Evolutionary conservation across 1,140 invertebrate species (phyloP).

Genomic region (Oppia nitens): DNA sequence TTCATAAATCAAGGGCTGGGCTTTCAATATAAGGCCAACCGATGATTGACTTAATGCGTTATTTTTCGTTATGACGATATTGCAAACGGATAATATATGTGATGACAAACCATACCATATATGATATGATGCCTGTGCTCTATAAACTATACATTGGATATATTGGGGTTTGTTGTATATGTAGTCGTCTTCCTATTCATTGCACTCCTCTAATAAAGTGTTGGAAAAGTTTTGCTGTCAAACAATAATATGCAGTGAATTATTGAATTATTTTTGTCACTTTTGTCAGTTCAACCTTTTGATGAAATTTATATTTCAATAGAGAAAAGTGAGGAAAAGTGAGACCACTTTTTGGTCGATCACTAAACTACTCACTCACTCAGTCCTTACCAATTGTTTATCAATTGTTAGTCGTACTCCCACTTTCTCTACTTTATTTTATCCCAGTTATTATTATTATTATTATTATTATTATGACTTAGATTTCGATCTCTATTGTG

Average conservation of each 20-base stretch:
- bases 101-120: too few species aligned
- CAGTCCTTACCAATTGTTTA: too few species aligned
- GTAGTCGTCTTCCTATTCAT: not conserved
- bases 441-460: too few species aligned
- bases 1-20: not conserved
- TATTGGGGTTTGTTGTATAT: too few species aligned
- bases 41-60: not conserved
- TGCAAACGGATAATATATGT: not conserved
- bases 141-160: too few species aligned
- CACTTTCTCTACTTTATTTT: too few species aligned
- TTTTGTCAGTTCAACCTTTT: not conserved
- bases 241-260: not conserved
- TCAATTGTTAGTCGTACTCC: too few species aligned
- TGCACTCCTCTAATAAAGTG: not conserved
- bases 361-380: too few species aligned
- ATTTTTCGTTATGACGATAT: not conserved
- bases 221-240: not conserved
- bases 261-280: too few species aligned
- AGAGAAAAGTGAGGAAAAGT: not conserved
- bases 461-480: not conserved
- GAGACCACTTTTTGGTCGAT: not conserved
- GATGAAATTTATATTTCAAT: not conserved
- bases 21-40: not conserved
- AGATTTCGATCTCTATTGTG: not conserved
- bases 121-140: too few species aligned